These are phyloP conservation scores for Rhineura floridana DNA, from an alignment of 2,113 vertebrate species.

Conservation along the genomic window DNA sequence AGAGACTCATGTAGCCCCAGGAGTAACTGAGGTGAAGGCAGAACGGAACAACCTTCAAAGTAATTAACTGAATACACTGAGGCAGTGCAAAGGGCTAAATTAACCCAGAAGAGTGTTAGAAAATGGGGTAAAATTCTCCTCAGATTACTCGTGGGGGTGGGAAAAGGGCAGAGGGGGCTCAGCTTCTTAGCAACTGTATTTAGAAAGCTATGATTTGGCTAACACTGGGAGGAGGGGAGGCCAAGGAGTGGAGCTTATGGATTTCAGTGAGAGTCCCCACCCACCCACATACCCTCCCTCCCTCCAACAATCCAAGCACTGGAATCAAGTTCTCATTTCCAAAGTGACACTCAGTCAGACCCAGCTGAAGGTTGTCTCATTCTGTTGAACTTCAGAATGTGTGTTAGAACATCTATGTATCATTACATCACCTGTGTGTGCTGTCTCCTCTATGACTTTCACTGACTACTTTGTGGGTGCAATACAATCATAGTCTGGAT, in stretches of 20 bases:
- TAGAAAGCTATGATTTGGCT: not conserved
- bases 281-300: no score
- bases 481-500: no score
- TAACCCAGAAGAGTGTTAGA: not conserved
- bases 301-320: not conserved
- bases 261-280: not conserved
- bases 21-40: conserved; percentile 32
- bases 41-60: not conserved
- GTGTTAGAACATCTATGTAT: no score
- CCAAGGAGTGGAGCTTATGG: not conserved
- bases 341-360: not conserved
- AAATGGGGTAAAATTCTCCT: not conserved
- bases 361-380: no score
- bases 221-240: not conserved
- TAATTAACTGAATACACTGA: conserved; percentile 16
- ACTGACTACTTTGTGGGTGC: no score
- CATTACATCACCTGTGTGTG: no score
- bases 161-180: not conserved
- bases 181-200: not conserved
- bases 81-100: conserved; percentile 13
- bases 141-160: no score
- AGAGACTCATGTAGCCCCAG: not conserved
- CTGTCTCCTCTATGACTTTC: no score
- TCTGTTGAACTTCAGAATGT: no score
- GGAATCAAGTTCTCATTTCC: not conserved